Conservation (phyloP, 37 sponge, comb jelly and placozoan genomes). For the Tethya wilhelma region DNA sequence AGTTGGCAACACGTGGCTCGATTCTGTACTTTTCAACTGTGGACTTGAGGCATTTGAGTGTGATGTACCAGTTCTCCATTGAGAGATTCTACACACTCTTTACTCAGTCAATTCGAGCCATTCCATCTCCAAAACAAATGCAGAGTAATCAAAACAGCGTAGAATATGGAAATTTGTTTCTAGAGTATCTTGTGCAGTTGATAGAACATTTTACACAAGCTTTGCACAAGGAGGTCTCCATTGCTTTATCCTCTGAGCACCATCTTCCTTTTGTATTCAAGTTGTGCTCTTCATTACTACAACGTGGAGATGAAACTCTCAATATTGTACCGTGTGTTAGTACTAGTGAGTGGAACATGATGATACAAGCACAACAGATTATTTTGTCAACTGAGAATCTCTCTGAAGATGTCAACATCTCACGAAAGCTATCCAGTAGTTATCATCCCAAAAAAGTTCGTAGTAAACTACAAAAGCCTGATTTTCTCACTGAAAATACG, state of each 20-base stretch:
- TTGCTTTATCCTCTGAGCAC: slow-evolving; percentile 24
- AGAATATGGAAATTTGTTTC: background rate
- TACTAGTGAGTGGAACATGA: slow-evolving; percentile 10
- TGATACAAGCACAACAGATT: too few species aligned
- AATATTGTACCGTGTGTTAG: background rate
- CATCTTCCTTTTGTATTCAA: slow-evolving; percentile 41
- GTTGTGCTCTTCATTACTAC: slow-evolving; percentile 13
- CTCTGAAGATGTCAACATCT: too few species aligned
- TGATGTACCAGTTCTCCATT: slow-evolving; percentile 64
- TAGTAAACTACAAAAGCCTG: slow-evolving; percentile 5
- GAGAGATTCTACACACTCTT: slow-evolving; percentile 60
- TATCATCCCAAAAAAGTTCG: too few species aligned
- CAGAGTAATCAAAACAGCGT: too few species aligned
- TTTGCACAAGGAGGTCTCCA: slow-evolving; percentile 10
- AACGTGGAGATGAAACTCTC: slow-evolving; percentile 16
- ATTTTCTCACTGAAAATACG: background rate
- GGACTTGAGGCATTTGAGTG: slow-evolving; percentile 27
- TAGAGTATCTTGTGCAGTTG: background rate
- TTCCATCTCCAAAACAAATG: background rate
- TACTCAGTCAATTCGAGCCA: slow-evolving; percentile 16
- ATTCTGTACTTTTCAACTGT: slow-evolving; percentile 52
- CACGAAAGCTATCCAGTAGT: too few species aligned
- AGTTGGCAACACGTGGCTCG: slow-evolving; percentile 70
- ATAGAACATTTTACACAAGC: background rate
- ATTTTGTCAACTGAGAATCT: too few species aligned